Evolutionary conservation across 2,888 invertebrate species (phyloP), one percentile per base, ranked within the genome.

Genomic region (Spicauda simplicius): DNA sequence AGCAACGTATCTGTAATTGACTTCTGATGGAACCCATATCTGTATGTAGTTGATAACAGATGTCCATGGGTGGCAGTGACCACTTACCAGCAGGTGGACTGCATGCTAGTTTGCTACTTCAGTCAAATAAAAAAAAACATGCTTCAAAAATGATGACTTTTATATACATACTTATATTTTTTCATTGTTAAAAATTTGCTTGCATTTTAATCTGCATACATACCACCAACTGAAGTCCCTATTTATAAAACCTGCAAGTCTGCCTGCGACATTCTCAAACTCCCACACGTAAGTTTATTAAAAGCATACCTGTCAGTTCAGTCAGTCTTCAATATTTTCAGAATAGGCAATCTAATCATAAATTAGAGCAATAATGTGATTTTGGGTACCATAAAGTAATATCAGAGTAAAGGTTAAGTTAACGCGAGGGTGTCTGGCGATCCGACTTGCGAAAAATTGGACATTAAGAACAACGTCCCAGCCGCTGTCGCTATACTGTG

Each of bases 401-500:
- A 64, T 64, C 58, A 58, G 58, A n/a, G 37, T 62, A 62, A 62
- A 62, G 58, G 64, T 57, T 57, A 58, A 64, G 37, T 52, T 58
- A 58, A 64, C 14, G 50, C 33, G 37, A 57, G 64, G 64, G 64
- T 58, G 58, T 37, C 64, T 64, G 57, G 64, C 56, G 70, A 55
- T 71, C 71, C 72, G 71, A 65, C 72, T 73, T 73, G 70, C 69
- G 68, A 73, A 78, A 79, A 78, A 80, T 83, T 82, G 84, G 84
- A 80, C 82, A 82, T 84, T 61, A 85, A 84, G 81, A 80, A 77
- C 80, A 77, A 75, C 76, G 79, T 79, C 80, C 81, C 77, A 83
- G 81, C 82, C 82, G 78, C 82, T 86, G 88, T 87, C 87, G 87
- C 88, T 83, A 82, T 86, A 80, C 80, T 76, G 80, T 80, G 75